A percentile compares a stretch with the other conserved stretches of the same genome.
Evolutionary conservation across 2,113 vertebrate species (phyloP).

Genomic region (Leucopternis melanops): DNA sequence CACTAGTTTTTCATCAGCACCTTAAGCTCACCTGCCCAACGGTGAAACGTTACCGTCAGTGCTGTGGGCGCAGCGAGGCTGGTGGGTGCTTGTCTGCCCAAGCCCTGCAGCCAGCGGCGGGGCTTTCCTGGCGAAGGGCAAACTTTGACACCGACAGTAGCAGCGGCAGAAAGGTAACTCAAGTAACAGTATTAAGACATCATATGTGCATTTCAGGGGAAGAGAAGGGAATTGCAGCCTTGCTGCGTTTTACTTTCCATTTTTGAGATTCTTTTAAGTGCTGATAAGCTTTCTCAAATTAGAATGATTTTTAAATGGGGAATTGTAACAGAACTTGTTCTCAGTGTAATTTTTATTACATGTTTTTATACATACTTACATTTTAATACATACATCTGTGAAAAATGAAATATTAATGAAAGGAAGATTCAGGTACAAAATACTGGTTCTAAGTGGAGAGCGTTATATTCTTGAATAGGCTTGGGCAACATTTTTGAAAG

Average conservation of each 20-base stretch:
- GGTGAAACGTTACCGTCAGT: accelerated
- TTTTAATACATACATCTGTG: not conserved
- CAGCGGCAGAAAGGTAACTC: not conserved
- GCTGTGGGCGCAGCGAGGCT: not conserved
- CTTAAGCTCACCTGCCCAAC: not conserved
- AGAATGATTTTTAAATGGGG: not conserved
- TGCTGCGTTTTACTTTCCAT: not conserved
- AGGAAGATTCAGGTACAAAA: not conserved
- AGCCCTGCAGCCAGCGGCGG: not conserved
- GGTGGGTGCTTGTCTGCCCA: not conserved
- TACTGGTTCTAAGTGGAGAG: not conserved
- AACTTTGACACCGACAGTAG: not conserved
- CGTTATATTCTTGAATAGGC: not conserved
- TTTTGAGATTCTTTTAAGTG: not conserved
- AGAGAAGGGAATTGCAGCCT: not conserved
- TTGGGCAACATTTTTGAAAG: not conserved
- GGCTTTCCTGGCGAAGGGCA: accelerated
- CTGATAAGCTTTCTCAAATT: not conserved
- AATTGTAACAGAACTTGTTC: not conserved
- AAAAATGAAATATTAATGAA: not conserved
- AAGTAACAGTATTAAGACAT: not conserved
- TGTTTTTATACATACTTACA: not conserved
- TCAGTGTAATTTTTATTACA: too few relatives aligned
- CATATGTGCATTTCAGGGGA: not conserved
- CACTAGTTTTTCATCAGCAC: not conserved